Percentiles rank a stretch among this genome's conserved stretches.
These are phyloP conservation scores for Zaprionus lachaisei DNA, from an alignment of 1,140 invertebrate species.

Conservation along the genomic window DNA sequence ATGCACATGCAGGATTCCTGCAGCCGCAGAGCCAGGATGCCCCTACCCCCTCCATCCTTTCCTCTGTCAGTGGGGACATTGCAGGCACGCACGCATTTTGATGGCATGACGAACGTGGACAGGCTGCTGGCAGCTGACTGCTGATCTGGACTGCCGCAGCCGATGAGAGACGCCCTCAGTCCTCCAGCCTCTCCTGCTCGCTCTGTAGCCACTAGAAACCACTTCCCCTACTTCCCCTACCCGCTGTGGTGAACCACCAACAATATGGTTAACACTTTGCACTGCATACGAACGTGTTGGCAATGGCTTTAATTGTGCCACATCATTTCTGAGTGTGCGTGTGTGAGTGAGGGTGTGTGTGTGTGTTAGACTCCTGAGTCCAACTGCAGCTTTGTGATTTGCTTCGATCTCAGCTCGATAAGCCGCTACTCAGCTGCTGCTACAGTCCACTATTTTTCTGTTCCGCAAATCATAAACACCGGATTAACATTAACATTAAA, in stretches of 20 bases:
- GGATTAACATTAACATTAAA: not conserved
- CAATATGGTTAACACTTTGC: slow-evolving; percentile 75
- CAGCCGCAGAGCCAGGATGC: slow-evolving; percentile 33
- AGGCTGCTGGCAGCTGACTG: slow-evolving; percentile 46
- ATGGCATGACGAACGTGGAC: slow-evolving; percentile 75
- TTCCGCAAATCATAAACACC: slow-evolving; percentile 2
- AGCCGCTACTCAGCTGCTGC: slow-evolving; percentile 1
- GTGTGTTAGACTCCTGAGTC: not conserved
- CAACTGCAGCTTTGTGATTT: slow-evolving; percentile 17
- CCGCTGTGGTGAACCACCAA: slow-evolving; percentile 40
- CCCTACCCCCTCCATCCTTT: not conserved
- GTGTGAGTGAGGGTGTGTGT: not conserved
- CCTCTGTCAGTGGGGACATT: slow-evolving; percentile 23
- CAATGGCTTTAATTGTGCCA: slow-evolving; percentile 70
- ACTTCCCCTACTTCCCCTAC: not conserved
- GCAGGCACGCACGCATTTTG: slow-evolving; percentile 74
- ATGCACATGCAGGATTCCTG: slow-evolving; percentile 32
- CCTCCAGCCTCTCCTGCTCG: not conserved
- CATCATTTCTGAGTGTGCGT: slow-evolving; percentile 60
- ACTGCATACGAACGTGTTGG: slow-evolving; percentile 44
- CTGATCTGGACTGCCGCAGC: slow-evolving; percentile 22
- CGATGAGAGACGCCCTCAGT: not conserved
- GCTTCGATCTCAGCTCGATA: slow-evolving; percentile 25
- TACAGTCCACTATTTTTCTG: not conserved
- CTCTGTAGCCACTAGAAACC: too few relatives aligned